Evolutionary conservation across 35 echinoderm and acorn worm genomes (phyloP), one percentile per base, ranked within the genome.

Genomic region (Diadema setosum): DNA sequence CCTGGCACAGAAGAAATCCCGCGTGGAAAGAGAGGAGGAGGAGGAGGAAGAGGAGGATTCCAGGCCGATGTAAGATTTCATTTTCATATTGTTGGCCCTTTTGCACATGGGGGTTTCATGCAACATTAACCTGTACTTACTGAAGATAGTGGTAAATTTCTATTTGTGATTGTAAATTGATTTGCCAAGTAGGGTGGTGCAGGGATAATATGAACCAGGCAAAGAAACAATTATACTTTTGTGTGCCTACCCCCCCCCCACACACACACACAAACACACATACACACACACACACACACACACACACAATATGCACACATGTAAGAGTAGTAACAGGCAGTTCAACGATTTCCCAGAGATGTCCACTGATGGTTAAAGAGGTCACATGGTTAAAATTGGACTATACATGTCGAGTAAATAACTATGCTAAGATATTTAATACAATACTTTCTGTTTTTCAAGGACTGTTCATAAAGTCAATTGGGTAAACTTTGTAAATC

Each of bases 1-100:
- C 45, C 40, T 80, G 39, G 7, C 48, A n/a, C n/a, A n/a, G 74
- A 92, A 92, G 74, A 92, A 92, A 12, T 15, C 39, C 11, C 20
- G 18, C 45, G 29, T 80, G 39, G 7, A 49, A 18, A 41, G 50
- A 27, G 82, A 74, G 9, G 23, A 91, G 21, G 82, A 26, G 34
- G 35, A 18, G 1, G 70, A 60, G 31, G 42, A 39, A 14, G 27
- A 18, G 17, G 41, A 92, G 32, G 55, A 26, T 39, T 4, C 50
- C 37, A 80, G 90, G 84, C 58, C 70, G 33, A 25, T 87, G 61
- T 87, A 78, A 44, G 65, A 18, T 25, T 1, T 11, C 18, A 67
- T 55, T 16, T 55, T 55, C 49, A 55, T n/a, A 16, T 55, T 55
- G 12, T 55, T 12, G 12, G 12, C 21, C 49, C 49, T 55, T 0